Conservation (phyloP, 2,113 vertebrate species). For the Erpornis zantholeuca region DNA sequence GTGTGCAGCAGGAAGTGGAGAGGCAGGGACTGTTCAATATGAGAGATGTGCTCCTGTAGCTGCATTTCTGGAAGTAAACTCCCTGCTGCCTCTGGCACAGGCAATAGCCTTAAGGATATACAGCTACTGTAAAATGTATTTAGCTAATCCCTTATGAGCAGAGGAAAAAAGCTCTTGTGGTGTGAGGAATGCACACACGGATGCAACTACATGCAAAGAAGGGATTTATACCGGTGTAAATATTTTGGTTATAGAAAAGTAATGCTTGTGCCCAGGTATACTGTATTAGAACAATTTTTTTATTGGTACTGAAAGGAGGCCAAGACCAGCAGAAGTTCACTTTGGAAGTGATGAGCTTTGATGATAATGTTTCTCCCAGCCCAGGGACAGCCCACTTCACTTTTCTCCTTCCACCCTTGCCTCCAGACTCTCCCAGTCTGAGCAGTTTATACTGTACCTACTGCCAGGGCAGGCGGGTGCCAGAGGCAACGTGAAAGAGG, state of each 20-base stretch:
- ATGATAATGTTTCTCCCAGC: neutral
- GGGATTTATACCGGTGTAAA: neutral
- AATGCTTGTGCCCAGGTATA: neutral
- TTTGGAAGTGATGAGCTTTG: neutral
- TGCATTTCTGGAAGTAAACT: neutral
- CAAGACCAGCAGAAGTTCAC: neutral
- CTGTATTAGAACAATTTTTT: neutral
- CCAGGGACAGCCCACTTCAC: neutral
- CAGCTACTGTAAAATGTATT: neutral
- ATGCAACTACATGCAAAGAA: neutral
- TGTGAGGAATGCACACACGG: fast-evolving
- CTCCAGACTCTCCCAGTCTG: fast-evolving
- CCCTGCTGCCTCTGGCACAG: neutral
- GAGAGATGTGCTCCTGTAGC: neutral
- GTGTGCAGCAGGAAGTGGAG: neutral
- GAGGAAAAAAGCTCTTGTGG: neutral
- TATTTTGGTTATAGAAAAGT: neutral
- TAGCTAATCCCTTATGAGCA: neutral
- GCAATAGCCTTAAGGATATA: neutral
- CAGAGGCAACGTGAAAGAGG: neutral
- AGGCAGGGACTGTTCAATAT: neutral
- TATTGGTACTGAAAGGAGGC: neutral
- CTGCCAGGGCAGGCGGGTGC: neutral
- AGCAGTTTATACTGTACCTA: neutral
- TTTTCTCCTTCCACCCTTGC: neutral